Evolutionary conservation across 2,888 invertebrate genomes (phyloP).

Genomic region (Panzeria rudis): DNA sequence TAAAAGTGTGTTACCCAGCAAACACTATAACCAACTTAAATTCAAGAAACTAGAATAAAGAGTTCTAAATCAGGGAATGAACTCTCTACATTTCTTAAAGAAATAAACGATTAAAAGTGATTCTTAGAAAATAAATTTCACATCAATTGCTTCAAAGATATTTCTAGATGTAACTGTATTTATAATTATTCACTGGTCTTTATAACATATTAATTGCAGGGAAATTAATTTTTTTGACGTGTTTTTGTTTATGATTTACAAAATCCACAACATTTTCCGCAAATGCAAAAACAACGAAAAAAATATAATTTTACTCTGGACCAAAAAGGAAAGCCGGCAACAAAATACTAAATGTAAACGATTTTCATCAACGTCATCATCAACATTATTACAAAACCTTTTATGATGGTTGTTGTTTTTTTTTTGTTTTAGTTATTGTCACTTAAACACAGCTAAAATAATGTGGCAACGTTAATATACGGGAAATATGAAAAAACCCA

Average conservation of each 20-base stretch:
- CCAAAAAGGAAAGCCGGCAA: slow-evolving; percentile 33
- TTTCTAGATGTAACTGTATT: not conserved
- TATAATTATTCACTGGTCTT: slow-evolving; percentile 27
- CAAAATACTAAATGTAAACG: slow-evolving; percentile 59
- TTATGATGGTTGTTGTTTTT: slow-evolving; percentile 50
- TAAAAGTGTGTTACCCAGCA: slow-evolving; percentile 14
- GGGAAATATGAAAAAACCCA: slow-evolving; percentile 47
- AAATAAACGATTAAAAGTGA: not conserved
- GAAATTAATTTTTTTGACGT: slow-evolving; percentile 35
- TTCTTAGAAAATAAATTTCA: not conserved
- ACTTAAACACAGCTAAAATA: slow-evolving; percentile 63
- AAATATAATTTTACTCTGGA: not conserved
- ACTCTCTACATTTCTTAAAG: not conserved
- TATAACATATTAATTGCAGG: slow-evolving; percentile 17
- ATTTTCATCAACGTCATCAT: slow-evolving; percentile 62
- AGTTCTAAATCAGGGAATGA: no score
- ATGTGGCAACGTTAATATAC: slow-evolving; percentile 66
- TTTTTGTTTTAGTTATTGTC: slow-evolving; percentile 52
- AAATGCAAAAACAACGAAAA: slow-evolving; percentile 31
- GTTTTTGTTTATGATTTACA: slow-evolving; percentile 67
- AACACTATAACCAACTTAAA: not conserved
- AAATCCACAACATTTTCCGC: slow-evolving; percentile 65
- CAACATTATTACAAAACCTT: slow-evolving; percentile 57
- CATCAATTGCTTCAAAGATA: not conserved
- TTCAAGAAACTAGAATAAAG: not conserved